Conservation (phyloP, 2,888 invertebrate genomes). For the Stenurella melanura region DNA sequence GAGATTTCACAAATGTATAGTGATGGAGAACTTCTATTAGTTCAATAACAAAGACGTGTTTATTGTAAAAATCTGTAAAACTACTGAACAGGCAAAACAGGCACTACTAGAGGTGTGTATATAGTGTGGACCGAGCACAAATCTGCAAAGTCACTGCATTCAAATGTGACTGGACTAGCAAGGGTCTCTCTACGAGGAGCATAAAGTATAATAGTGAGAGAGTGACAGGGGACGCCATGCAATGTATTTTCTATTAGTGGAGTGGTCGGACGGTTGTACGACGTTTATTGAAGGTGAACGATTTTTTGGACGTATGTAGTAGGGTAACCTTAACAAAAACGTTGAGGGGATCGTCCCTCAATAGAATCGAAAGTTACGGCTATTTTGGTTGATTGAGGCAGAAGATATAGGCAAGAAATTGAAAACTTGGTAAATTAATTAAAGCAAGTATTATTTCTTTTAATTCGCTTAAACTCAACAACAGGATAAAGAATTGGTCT, state of each 20-base stretch:
- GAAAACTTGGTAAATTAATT: no score
- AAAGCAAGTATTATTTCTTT: no score
- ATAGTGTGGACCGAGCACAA: constrained; percentile 43
- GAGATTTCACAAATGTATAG: background rate
- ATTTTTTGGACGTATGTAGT: no score
- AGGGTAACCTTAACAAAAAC: no score
- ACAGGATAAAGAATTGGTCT: no score
- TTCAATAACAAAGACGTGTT: constrained; percentile 25
- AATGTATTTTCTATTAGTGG: background rate
- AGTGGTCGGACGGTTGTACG: no score
- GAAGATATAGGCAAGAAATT: no score
- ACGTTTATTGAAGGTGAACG: no score
- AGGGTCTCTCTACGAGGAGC: background rate
- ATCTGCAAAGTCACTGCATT: constrained; percentile 17
- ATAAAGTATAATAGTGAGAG: background rate
- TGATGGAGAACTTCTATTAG: constrained; percentile 39
- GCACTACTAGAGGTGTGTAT: constrained; percentile 74
- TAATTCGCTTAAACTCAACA: no score
- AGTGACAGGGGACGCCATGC: constrained; percentile 1
- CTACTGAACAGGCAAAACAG: constrained; percentile 60
- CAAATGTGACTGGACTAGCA: background rate
- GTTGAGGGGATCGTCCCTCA: no score
- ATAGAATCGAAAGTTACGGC: no score
- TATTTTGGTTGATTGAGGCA: no score
- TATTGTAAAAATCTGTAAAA: constrained; percentile 34